Base-by-base conservation (phyloP, 2,113 vertebrate genomes). In the Marcusenius ussheri region DNA sequence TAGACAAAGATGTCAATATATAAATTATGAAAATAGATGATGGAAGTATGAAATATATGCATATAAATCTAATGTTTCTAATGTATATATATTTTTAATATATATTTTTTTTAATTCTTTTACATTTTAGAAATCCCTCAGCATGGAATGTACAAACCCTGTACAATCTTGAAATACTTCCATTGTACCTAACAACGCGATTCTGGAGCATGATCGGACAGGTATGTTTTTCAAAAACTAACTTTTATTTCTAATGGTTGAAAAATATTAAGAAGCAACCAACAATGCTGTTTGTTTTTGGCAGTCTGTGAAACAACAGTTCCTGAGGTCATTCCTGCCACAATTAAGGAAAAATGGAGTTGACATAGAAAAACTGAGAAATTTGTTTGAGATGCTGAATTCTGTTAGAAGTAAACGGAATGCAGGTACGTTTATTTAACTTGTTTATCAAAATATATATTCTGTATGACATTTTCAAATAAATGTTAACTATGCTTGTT, bases 101-200 rank as follows among this genome's bases (percentile, higher is more conserved):
- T 77, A 39, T 77, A 24, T 49, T 0, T 19, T 74, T 77, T 46
- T 31, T 1, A 45, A 42, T 45, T 50, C 49, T 50, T n/a, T 24
- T 84, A 13, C 11, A 17, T 49, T 58, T n/a, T 39, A 92, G 56
- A 11, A 66, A 24, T 21, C 5, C 83, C 21, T 58, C 90, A 24
- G 87, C 24, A 17, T 93, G 93, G 93, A 92, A 89, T 87, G 83
- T 17, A 31, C 62, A 88, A 66, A 93, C 93, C 6, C 89, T 93
- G 31, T 0, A 46, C 13, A 49, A 91, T 35, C 88, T 93, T 27
- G 89, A 85, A 46, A 83, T 74, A 88, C 89, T 93, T 51, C 92
- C 93, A 56, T 88, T 93, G 50, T 92, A 92, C 88, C 80, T 93
- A 50, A 89, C 89, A 13, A 1, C 62, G 9, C 3, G 9, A 5